Evolutionary conservation across 2,113 vertebrate species (phyloP), one percentile per base, ranked within the genome.

Genomic region (Hucho hucho): DNA sequence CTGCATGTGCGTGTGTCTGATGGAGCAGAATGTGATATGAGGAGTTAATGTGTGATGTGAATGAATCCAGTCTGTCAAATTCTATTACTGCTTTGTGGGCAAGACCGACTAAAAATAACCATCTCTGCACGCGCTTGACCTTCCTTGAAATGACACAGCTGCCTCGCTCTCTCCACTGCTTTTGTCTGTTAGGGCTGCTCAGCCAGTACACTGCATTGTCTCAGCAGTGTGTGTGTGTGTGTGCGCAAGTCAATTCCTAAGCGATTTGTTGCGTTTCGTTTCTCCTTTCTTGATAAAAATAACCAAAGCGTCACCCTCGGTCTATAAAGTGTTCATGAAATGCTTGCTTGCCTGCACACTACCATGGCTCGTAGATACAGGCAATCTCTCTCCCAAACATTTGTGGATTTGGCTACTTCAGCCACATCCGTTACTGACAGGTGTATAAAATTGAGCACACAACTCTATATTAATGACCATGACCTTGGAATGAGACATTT

Each of bases 141-240:
- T 83, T 58, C 80, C 68, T 72, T 72, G 69, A 83, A 80, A 77
- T 29, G 70, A 28, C 71, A 0, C 66, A 59, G 53, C 26, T 73
- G 28, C 22, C 43, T 73, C 7, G 6, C 49, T 46, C 29, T 70
- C 59, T 25, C 64, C 12, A 14, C 69, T 12, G 16, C 16, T 14
- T 53, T 53, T 53, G 49, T 53, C 49, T 53, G 49, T 53, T 14
- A 53, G 3, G 61, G 14, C 61, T 25, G 4, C 9, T 4, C 61
- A 25, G 61, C 25, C 64, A 28, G 26, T 65, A 28, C 26, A 65
- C 4, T 16, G 6, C 64, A 65, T 65, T 26, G 25, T 65, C 64
- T 29, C 4, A 13, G 26, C 24, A 16, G 13, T 53, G 22, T 70
- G 24, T 70, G 22, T 47, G 37, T 49, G 46, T 26, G 22, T 69